Percentiles rank a stretch among this genome's conserved stretches.
Evolutionary conservation across 1,140 invertebrate genomes (phyloP).

Genomic region (Drosophila repleta): DNA sequence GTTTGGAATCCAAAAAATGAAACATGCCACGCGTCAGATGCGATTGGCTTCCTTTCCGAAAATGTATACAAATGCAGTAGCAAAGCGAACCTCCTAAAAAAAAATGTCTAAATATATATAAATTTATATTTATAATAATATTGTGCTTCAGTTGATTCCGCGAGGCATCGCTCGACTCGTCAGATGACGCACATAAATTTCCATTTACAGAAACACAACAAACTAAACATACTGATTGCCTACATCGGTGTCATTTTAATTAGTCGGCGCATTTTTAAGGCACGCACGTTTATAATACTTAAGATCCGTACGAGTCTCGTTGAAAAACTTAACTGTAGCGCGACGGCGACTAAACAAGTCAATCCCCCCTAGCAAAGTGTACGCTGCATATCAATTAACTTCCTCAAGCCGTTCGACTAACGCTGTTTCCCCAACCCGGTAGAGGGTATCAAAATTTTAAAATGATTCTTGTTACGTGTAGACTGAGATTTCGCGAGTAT

Average conservation of each 20-base stretch:
- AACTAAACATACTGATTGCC: slow-evolving; percentile 2
- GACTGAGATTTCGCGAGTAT: too few relatives aligned
- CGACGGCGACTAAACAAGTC: slow-evolving; percentile 49
- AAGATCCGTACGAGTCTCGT: slow-evolving; percentile 20
- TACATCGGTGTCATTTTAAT: slow-evolving; percentile 35
- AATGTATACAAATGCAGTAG: too few relatives aligned
- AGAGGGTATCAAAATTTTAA: too few relatives aligned
- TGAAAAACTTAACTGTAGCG: slow-evolving; percentile 37
- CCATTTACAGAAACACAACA: slow-evolving; percentile 12
- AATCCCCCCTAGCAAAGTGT: slow-evolving; percentile 37
- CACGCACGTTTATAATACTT: slow-evolving; percentile 35
- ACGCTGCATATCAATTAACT: slow-evolving; percentile 68
- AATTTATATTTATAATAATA: slow-evolving; percentile 5
- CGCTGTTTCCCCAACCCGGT: background rate
- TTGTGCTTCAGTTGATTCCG: slow-evolving; percentile 6
- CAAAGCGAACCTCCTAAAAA: slow-evolving; percentile 1
- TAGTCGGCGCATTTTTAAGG: slow-evolving; percentile 15
- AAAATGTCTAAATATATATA: background rate
- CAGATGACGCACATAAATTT: slow-evolving; percentile 8
- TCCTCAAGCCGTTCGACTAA: slow-evolving; percentile 51
- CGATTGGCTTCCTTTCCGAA: too few relatives aligned
- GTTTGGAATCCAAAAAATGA: background rate
- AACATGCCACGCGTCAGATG: slow-evolving; percentile 6
- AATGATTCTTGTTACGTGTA: too few relatives aligned
- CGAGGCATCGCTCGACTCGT: background rate